Base-by-base conservation (phyloP, 1,140 invertebrate genomes). In the Plodia interpunctella region DNA sequence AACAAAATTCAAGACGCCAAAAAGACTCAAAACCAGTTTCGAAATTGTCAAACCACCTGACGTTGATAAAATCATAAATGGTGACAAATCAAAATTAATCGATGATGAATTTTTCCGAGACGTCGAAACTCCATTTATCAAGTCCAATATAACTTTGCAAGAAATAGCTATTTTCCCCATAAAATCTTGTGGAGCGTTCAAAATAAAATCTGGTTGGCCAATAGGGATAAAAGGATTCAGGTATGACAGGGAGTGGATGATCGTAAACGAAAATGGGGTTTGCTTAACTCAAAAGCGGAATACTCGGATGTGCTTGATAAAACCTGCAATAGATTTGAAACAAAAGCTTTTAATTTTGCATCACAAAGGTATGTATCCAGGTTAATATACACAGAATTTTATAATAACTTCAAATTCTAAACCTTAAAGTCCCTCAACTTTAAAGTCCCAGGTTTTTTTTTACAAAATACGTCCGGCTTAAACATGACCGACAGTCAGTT, bases 161-260 rank as follows among this genome's bases (percentile, higher is more conserved):
- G 90, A 94, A 76, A 94, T 99, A 55, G 95, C 93, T 76, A 90
- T 99, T 52, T 99, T 97, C 90, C 98, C 98, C 1, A 92, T 99
- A 1, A 99, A 99, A 90, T 99, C 98, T 0, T 98, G 97, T 90
- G 96, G 92, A 2, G 93, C 94, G 32, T 95, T 95, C 66, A 91
- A 94, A 81, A 90, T 96, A 51, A 69, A 89, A 58, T 61, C 69
- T n/a, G 56, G 76, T 58, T 98, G 97, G 97, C 89, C 90, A 35
- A 83, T 98, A 30, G 93, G 92, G 19, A 64, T 76, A 0, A 93
- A 92, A 71, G 97, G 97, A 0, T 90, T 99, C 15, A 89, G 94
- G 73, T 98, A 95, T 83, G 98, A 99, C 85, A 91, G 98, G 70
- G 92, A 96, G 74, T 99, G 97, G 97, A 97, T 98, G 95, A 94